Evolutionary conservation across 30 jellyfish, hydroid and myxozoan genomes (phyloP).

Genomic region (Nemopilema nomurai): DNA sequence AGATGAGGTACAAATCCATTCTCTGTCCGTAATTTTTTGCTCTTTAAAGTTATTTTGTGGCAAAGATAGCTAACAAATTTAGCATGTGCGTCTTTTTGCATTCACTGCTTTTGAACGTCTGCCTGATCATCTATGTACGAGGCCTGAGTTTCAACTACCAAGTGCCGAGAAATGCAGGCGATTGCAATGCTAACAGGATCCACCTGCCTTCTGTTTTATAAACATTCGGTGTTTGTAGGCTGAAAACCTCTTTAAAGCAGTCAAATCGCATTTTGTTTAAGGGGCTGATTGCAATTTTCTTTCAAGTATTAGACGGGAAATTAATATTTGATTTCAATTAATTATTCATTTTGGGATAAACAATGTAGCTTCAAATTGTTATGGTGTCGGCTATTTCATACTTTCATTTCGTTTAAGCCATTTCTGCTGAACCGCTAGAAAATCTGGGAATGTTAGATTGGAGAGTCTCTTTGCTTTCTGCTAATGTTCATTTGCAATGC

Average conservation of each 20-base stretch:
- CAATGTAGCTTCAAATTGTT: background rate
- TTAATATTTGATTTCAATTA: background rate
- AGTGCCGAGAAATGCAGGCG: background rate
- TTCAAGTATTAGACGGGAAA: background rate
- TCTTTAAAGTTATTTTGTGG: no score
- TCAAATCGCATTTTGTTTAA: background rate
- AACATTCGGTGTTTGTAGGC: background rate
- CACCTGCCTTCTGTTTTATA: background rate
- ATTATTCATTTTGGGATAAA: background rate
- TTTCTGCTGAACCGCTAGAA: background rate
- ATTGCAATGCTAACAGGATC: background rate
- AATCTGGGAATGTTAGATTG: background rate
- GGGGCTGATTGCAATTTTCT: background rate
- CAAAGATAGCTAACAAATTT: no score
- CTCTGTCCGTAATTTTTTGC: no score
- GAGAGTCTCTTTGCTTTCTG: background rate
- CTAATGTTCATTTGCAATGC: background rate
- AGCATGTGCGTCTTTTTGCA: no score
- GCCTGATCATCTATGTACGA: no score
- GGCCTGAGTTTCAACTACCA: background rate
- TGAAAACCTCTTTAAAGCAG: background rate
- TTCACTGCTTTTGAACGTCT: no score
- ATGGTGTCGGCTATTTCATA: background rate
- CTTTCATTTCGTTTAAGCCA: background rate
- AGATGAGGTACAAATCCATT: no score